A percentile compares a stretch with the other conserved stretches of the same genome.
phyloP scores from a whole-genome alignment of 2,113 vertebrate genomes.

The Ornithorhynchus anatinus region DNA sequence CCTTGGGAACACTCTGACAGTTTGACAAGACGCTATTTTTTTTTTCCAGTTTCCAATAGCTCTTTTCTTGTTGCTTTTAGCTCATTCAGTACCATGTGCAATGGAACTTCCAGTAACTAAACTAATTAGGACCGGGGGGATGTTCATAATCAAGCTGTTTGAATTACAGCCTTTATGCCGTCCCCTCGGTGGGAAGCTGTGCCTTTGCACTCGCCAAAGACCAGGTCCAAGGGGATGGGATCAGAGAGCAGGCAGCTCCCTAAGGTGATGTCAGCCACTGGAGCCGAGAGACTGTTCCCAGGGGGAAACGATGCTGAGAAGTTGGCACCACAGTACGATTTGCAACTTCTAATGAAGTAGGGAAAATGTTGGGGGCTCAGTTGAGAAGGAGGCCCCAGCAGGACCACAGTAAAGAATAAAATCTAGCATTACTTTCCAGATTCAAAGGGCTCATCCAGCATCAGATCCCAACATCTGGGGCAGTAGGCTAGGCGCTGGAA shows the following conservation, averaged over 20 bases:
- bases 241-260: not conserved
- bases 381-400: too few species aligned
- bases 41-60: not conserved
- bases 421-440: too few species aligned
- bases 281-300: not conserved
- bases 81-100: not conserved
- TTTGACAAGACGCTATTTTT: not conserved
- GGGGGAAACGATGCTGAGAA: not conserved
- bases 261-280: not conserved
- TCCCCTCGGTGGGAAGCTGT: not conserved
- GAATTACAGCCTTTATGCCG: not conserved
- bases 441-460: too few species aligned
- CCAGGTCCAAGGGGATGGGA: not conserved
- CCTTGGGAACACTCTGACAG: not conserved
- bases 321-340: not conserved
- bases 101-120: not conserved
- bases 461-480: too few species aligned
- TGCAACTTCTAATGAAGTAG: not conserved
- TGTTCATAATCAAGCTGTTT: not conserved
- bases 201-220: too few species aligned
- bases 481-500: too few species aligned
- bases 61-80: not conserved
- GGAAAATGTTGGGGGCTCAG: not conserved
- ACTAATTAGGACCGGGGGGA: conserved; percentile 9
- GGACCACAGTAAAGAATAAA: too few species aligned